Percentiles rank a stretch among this genome's conserved stretches.
These are phyloP conservation scores for Psettodes erumei DNA, from an alignment of 2,113 vertebrate genomes.

Conservation along the genomic window DNA sequence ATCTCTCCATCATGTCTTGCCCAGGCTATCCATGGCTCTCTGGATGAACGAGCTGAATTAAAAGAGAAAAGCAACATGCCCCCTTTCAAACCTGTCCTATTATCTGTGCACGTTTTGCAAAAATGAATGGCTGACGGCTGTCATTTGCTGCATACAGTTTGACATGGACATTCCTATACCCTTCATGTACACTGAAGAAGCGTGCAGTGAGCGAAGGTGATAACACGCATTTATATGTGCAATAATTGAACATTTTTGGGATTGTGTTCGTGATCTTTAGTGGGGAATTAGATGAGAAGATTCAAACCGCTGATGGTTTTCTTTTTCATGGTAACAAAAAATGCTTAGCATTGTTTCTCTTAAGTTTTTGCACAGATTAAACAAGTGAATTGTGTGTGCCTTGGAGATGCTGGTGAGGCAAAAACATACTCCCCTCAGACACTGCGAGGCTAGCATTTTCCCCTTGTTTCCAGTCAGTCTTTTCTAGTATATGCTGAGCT, in stretches of 20 bases:
- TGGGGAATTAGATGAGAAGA: background rate
- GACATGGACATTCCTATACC: background rate
- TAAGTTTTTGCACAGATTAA: background rate
- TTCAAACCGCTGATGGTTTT: background rate
- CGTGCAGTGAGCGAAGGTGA: too few species aligned
- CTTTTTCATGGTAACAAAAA: background rate
- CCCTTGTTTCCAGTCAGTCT: background rate
- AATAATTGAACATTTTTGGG: background rate
- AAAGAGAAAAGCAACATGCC: slow-evolving; percentile 29
- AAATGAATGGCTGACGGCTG: slow-evolving; percentile 14
- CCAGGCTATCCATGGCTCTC: slow-evolving; percentile 20
- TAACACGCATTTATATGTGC: too few species aligned
- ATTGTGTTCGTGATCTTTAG: background rate
- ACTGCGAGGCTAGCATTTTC: too few species aligned
- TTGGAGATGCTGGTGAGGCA: background rate
- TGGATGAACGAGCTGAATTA: slow-evolving; percentile 65
- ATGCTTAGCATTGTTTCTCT: background rate
- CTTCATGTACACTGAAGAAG: background rate
- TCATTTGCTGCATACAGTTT: slow-evolving; percentile 16
- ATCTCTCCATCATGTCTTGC: slow-evolving; percentile 2
- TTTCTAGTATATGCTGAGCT: slow-evolving; percentile 3
- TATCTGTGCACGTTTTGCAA: background rate
- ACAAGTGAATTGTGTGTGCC: background rate
- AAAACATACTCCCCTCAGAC: background rate
- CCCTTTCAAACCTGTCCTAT: background rate